Conservation (phyloP, 1,140 invertebrate species). For the Drosophila nannoptera region DNA sequence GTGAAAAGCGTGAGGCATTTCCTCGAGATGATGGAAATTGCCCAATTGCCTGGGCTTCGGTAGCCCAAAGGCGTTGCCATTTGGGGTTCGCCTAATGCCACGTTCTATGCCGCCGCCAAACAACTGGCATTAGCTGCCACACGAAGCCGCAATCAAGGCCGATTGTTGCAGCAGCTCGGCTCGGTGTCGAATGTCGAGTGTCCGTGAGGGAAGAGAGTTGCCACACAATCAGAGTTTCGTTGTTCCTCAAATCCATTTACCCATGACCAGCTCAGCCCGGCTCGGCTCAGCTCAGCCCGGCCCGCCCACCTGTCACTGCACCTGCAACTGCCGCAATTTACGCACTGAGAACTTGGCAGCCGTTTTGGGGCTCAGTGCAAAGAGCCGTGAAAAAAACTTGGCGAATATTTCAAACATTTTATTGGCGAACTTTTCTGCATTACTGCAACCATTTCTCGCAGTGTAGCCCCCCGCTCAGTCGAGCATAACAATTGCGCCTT, state of each 20-base stretch:
- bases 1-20: constrained; percentile 47
- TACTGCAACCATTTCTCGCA: neutral
- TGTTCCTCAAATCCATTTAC: constrained; percentile 6
- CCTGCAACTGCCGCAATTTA: constrained; percentile 10
- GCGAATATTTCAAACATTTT: neutral
- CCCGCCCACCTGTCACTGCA: constrained; percentile 19
- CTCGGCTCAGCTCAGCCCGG: too few relatives aligned
- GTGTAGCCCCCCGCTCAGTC: constrained; percentile 6
- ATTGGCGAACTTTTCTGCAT: neutral
- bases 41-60: constrained; percentile 2
- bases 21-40: constrained; percentile 48
- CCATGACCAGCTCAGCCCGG: neutral
- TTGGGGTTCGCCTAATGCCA: constrained; percentile 24
- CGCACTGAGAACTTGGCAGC: neutral
- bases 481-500: constrained; percentile 14
- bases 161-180: constrained; percentile 7
- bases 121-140: neutral
- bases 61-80: neutral
- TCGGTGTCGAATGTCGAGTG: constrained; percentile 9
- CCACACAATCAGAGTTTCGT: constrained; percentile 8
- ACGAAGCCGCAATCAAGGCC: constrained; percentile 33
- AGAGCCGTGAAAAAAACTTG: too few relatives aligned
- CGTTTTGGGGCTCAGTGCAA: too few relatives aligned
- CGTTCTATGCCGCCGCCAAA: constrained; percentile 15
- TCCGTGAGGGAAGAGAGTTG: constrained; percentile 1